Evolutionary conservation across 2,113 vertebrate species (phyloP), one percentile per base, ranked within the genome.

Genomic region (Ivindomyrus marchei): DNA sequence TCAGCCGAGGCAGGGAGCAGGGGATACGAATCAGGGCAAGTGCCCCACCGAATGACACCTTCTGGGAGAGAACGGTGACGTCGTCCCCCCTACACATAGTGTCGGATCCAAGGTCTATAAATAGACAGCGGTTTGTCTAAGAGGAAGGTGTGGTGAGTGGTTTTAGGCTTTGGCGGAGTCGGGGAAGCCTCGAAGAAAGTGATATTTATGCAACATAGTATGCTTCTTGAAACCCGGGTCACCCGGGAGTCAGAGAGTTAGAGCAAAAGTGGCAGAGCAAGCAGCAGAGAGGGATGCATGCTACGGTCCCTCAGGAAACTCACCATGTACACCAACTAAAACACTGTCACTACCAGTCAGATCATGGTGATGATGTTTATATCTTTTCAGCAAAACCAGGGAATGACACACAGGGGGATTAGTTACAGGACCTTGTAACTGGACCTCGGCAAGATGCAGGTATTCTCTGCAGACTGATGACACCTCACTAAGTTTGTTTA

Each of bases 391-490:
- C 85, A 36, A 53, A n/a, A 53, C 49, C 85, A 53, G 85, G n/a
- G 17, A 39, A 27, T 56, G 85, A 91, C 92, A 93, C 92, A 93
- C 70, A 39, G 91, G 85, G 89, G 92, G 93, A 91, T 93, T 92
- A 93, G 92, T 70, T 89, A 92, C 92, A 91, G 90, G 90, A 83
- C 91, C 90, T 90, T 94, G 94, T 95, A 95, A 96, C 95, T 95
- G 93, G 94, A 93, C 93, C 90, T 89, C 24, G 90, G 91, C 92
- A 92, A 93, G 91, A 92, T 87, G 91, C 90, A 92, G 92, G 93
- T 94, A 93, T 94, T 94, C 93, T 93, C 89, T 85, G 56, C 91
- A 94, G 95, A 95, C 94, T 95, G 93, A 95, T 95, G 95, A 95
- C 92, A 93, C 91, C 93, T 88, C 91, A 91, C 90, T 27, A 6